Evolutionary conservation across 1,140 invertebrate species (phyloP).

Genomic region (Lepidurus packardi): DNA sequence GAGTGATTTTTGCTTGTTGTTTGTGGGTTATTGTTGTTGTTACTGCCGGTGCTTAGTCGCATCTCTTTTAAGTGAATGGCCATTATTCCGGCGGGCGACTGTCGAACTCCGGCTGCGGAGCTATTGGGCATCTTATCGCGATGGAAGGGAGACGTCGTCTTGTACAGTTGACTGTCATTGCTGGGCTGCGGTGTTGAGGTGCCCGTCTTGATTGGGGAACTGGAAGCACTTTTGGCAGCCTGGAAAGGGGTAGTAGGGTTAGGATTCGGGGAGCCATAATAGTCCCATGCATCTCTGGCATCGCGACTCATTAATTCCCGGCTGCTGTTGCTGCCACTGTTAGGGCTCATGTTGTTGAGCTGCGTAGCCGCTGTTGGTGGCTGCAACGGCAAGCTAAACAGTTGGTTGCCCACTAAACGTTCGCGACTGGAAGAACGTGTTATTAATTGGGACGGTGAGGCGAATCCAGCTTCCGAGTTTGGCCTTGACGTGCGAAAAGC

Average conservation of each 20-base stretch:
- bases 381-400: constrained; percentile 29
- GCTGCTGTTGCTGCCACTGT: constrained; percentile 37
- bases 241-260: constrained; percentile 9
- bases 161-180: constrained; percentile 26
- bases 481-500: constrained; percentile 19
- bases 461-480: constrained; percentile 23
- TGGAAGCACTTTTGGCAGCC: constrained; percentile 29
- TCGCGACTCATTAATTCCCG: constrained; percentile 34
- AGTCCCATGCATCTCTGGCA: constrained; percentile 37
- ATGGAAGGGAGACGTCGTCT: constrained; percentile 33
- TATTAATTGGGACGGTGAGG: neutral
- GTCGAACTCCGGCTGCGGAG: constrained; percentile 16
- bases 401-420: constrained; percentile 35
- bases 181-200: constrained; percentile 34
- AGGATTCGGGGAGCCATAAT: constrained; percentile 36
- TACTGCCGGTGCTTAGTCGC: neutral
- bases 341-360: constrained; percentile 34
- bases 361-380: neutral
- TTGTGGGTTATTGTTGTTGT: neutral
- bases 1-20: neutral
- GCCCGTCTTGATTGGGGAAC: constrained; percentile 36
- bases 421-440: constrained; percentile 33
- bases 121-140: constrained; percentile 1
- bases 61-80: neutral
- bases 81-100: neutral